These are phyloP conservation scores for Ophion slaviceki DNA, from an alignment of 2,888 invertebrate genomes.

Conservation along the genomic window DNA sequence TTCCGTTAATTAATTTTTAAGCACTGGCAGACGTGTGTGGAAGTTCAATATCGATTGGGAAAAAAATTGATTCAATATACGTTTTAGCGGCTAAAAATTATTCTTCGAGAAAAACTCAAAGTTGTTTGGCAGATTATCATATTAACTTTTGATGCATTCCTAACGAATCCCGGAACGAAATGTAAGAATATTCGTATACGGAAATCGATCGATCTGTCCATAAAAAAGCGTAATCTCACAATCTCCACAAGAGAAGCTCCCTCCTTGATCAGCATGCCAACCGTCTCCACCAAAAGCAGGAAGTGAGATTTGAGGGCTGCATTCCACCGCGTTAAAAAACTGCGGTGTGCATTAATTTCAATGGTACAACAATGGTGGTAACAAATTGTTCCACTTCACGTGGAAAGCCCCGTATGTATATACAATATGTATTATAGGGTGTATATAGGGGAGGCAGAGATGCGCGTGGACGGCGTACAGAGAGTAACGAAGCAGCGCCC, in stretches of 20 bases:
- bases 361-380: neutral
- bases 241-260: too few relatives aligned
- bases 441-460: conserved; percentile 2
- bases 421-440: conserved; percentile 21
- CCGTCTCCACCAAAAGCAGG: neutral
- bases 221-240: too few relatives aligned
- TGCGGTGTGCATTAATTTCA: neutral
- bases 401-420: neutral
- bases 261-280: too few relatives aligned
- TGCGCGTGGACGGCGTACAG: conserved; percentile 45
- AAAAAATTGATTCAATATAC: too few relatives aligned
- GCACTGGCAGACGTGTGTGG: too few relatives aligned
- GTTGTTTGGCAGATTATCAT: too few relatives aligned
- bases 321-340: neutral
- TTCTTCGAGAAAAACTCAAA: too few relatives aligned
- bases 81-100: too few relatives aligned
- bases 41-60: too few relatives aligned
- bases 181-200: neutral
- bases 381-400: neutral
- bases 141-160: too few relatives aligned
- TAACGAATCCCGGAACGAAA: too few relatives aligned
- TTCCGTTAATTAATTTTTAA: too few relatives aligned
- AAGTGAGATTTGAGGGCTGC: neutral
- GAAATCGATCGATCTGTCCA: neutral
- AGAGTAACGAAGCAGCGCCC: conserved; percentile 64